Conservation (phyloP, 1,140 invertebrate genomes). For the Drosophila ironensis region DNA sequence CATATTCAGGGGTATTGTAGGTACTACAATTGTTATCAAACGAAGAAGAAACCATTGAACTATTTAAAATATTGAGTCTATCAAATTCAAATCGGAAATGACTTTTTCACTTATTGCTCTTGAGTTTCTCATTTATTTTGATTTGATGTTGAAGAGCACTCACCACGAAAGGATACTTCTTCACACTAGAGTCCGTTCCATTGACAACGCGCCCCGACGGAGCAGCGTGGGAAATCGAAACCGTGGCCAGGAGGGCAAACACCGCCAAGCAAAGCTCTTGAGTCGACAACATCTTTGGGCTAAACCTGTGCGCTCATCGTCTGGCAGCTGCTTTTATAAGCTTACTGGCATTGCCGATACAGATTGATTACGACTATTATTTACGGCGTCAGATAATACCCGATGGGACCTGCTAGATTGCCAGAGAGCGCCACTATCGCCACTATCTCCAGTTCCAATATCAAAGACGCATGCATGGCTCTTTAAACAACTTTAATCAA, state of each 20-base stretch:
- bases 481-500: conserved; percentile 60
- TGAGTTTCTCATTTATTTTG: neutral
- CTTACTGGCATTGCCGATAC: conserved; percentile 9
- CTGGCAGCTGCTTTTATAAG: conserved; percentile 28
- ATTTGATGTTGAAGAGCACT: neutral
- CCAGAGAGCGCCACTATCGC: conserved; percentile 25
- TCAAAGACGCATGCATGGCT: conserved; percentile 9
- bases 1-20: too few species aligned
- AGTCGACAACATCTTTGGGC: conserved; percentile 21
- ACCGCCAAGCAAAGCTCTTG: conserved; percentile 2
- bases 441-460: neutral
- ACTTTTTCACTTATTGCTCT: too few species aligned
- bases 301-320: neutral
- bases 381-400: conserved; percentile 32
- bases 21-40: too few species aligned
- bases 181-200: conserved; percentile 59
- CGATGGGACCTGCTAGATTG: neutral
- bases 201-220: conserved; percentile 65
- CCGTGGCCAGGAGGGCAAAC: conserved; percentile 14
- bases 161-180: conserved; percentile 72
- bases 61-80: neutral
- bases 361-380: conserved; percentile 28
- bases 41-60: neutral
- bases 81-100: too few species aligned
- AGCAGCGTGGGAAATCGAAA: conserved; percentile 9